Percentiles rank a stretch among this genome's conserved stretches.
Evolutionary conservation across 1,140 invertebrate genomes (phyloP).

Genomic region (Adelges cooleyi): DNA sequence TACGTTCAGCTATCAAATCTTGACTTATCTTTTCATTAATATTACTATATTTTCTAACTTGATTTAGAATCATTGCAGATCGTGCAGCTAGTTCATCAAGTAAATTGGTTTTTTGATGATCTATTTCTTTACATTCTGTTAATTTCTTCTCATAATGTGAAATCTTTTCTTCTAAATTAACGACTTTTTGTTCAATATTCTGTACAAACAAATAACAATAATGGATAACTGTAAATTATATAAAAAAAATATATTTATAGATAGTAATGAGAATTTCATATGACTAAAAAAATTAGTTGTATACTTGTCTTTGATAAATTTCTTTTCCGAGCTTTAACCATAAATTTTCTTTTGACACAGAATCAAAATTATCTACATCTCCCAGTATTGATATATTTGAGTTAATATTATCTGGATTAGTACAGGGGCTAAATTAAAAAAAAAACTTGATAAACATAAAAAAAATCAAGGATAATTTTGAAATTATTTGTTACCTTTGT

Average conservation of each 20-base stretch:
- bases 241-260: too few relatives aligned
- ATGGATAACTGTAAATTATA: too few relatives aligned
- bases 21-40: constrained; percentile 16
- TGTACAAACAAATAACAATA: not conserved
- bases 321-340: constrained; percentile 19
- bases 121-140: not conserved
- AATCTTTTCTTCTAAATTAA: constrained; percentile 21
- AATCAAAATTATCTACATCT: constrained; percentile 4
- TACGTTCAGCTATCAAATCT: constrained; percentile 5
- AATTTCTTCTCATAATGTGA: constrained; percentile 12
- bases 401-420: not conserved
- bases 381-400: not conserved
- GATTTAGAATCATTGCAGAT: constrained; percentile 20
- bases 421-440: not conserved
- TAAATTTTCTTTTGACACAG: constrained; percentile 24
- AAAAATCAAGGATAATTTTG: too few relatives aligned
- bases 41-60: constrained; percentile 15
- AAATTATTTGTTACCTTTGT: not conserved
- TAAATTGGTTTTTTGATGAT: constrained; percentile 9
- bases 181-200: constrained; percentile 23
- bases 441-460: not conserved
- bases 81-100: constrained; percentile 22
- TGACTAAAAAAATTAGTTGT: too few relatives aligned
- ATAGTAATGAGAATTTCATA: too few relatives aligned
- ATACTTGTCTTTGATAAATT: constrained; percentile 25